Percentiles rank a stretch among this genome's conserved stretches.
Evolutionary conservation across 2,888 invertebrate genomes (phyloP).

Genomic region (Leucophenga montana): DNA sequence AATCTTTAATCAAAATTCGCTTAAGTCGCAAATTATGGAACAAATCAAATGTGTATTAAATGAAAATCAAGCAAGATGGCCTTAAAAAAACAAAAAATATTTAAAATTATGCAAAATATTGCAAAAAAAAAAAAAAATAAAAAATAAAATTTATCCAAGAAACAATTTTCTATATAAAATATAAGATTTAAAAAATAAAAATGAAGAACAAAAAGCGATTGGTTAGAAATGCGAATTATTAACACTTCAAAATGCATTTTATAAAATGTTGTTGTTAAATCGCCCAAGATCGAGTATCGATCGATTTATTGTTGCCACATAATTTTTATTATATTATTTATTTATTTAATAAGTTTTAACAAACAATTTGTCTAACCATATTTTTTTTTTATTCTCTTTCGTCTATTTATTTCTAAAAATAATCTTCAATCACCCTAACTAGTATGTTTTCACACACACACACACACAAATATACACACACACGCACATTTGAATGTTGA

Average conservation of each 20-base stretch:
- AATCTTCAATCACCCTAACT: conserved; percentile 37
- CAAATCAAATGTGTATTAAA: conserved; percentile 54
- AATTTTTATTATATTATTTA: conserved; percentile 11
- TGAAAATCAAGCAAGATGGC: conserved; percentile 33
- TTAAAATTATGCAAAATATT: conserved; percentile 42
- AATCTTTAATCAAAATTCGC: conserved; percentile 26
- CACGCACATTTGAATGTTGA: not conserved
- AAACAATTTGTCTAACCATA: conserved; percentile 55
- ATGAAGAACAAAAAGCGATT: conserved; percentile 36
- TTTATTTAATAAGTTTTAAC: conserved; percentile 29
- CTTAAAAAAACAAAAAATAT: conserved; percentile 33
- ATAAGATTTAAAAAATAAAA: not conserved
- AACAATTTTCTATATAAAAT: conserved; percentile 25
- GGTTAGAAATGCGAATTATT: conserved; percentile 22
- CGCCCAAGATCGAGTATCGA: conserved; percentile 37
- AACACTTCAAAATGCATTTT: conserved; percentile 55
- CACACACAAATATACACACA: conserved; percentile 12
- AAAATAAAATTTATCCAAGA: conserved; percentile 28
- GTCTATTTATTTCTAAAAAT: not conserved
- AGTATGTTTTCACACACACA: conserved; percentile 54
- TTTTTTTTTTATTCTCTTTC: conserved; percentile 53
- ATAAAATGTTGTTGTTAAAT: conserved; percentile 46
- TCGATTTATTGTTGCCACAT: conserved; percentile 16
- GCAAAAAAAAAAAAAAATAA: conserved; percentile 25
- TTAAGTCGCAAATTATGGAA: conserved; percentile 30